These are phyloP conservation scores for Cygnus atratus DNA, from an alignment of 2,113 vertebrate species.

Conservation along the genomic window DNA sequence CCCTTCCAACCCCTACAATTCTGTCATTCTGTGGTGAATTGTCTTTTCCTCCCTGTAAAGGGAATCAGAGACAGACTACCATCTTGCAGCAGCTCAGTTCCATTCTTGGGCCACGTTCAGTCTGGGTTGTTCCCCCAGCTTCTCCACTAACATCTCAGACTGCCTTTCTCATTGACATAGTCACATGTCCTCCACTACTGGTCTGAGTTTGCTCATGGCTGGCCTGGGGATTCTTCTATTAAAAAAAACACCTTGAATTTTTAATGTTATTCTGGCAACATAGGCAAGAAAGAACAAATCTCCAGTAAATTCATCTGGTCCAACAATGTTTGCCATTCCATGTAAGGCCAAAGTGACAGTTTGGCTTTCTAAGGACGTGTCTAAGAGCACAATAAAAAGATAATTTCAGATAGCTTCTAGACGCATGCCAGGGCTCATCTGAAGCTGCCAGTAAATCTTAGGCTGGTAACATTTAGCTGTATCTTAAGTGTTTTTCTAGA, in stretches of 20 bases:
- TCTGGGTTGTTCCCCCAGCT: neutral
- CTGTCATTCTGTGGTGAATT: neutral
- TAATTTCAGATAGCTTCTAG: neutral
- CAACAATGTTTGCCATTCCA: neutral
- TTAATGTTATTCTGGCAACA: neutral
- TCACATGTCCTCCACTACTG: rapidly evolving
- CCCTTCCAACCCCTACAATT: too few relatives aligned
- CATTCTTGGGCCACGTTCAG: neutral
- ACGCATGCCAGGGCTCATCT: neutral
- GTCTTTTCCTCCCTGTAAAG: neutral
- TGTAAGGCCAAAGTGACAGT: neutral
- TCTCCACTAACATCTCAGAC: neutral
- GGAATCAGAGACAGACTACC: neutral
- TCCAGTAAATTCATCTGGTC: neutral
- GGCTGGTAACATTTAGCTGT: neutral
- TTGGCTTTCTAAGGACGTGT: neutral
- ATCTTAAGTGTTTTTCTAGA: neutral
- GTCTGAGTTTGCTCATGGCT: neutral
- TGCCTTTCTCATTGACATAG: neutral
- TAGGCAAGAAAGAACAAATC: neutral
- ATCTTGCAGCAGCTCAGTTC: neutral
- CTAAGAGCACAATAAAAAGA: neutral
- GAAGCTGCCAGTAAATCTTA: neutral
- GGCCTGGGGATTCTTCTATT: neutral
- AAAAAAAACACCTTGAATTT: neutral